A percentile compares a stretch with the other conserved stretches of the same genome.
These are phyloP conservation scores for Macropodus opercularis DNA, from an alignment of 2,797 vertebrate genomes.

Conservation along the genomic window DNA sequence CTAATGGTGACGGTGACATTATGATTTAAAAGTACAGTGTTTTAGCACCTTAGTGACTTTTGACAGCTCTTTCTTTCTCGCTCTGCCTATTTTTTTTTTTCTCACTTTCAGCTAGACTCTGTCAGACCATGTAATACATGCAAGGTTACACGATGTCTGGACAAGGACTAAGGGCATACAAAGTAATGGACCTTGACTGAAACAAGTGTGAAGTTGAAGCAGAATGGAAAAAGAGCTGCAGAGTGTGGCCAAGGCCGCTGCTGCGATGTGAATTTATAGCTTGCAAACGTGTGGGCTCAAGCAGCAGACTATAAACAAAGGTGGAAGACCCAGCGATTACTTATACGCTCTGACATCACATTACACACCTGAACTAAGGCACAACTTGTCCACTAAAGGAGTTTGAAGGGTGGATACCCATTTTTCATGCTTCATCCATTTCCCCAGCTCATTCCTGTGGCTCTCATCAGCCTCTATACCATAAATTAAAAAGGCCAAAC, in stretches of 20 bases:
- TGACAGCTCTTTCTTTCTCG: conserved; percentile 62
- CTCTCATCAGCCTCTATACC: conserved; percentile 40
- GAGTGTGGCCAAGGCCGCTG: conserved; percentile 59
- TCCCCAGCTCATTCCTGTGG: conserved; percentile 36
- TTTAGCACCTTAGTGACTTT: conserved; percentile 66
- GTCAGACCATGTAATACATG: conserved; percentile 73
- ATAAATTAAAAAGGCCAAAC: conserved; percentile 54
- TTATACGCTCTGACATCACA: conserved; percentile 59
- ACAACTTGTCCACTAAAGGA: conserved; percentile 39
- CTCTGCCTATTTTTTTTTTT: conserved; percentile 38
- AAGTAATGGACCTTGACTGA: conserved; percentile 75
- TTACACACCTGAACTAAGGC: conserved; percentile 52
- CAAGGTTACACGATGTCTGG: conserved; percentile 70
- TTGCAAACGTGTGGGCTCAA: conserved; percentile 34
- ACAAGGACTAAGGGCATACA: conserved; percentile 69
- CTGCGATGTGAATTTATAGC: conserved; percentile 63
- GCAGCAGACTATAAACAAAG: conserved; percentile 51
- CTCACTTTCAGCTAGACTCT: conserved; percentile 57
- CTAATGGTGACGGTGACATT: conserved; percentile 64
- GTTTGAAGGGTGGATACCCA: conserved; percentile 39
- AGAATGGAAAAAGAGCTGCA: conserved; percentile 54
- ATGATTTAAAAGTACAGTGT: conserved; percentile 65
- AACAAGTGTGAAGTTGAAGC: conserved; percentile 71
- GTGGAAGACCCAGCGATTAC: conserved; percentile 30
- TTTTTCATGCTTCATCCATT: conserved; percentile 20